A percentile compares a stretch with the other conserved stretches of the same genome.
phyloP scores from a whole-genome alignment of 1,140 invertebrate species.

The Anoplolepis gracilipes region DNA sequence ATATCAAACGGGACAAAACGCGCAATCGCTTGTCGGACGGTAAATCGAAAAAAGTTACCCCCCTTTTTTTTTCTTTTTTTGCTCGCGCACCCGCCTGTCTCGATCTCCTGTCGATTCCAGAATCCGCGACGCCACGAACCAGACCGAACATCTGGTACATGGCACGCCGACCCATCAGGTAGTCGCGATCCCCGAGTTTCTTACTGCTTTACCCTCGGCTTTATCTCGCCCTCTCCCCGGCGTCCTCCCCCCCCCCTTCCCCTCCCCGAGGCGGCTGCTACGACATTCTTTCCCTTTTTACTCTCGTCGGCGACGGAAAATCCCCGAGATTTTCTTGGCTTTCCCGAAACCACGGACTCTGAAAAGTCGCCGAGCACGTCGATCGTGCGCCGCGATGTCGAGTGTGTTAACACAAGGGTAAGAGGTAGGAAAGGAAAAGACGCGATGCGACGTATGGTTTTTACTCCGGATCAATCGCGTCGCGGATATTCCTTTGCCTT shows the following conservation, averaged over 20 bases:
- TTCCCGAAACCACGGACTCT: constrained; percentile 65
- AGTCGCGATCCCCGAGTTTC: constrained; percentile 69
- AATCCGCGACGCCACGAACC: constrained; percentile 63
- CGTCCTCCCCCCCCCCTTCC: not conserved
- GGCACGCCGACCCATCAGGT: constrained; percentile 61
- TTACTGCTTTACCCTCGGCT: constrained; percentile 60
- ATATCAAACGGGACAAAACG: constrained; percentile 19
- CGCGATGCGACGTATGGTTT: constrained; percentile 10
- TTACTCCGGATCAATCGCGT: constrained; percentile 30
- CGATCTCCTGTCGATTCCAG: constrained; percentile 66
- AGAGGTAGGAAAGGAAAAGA: not conserved
- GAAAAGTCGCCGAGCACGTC: constrained; percentile 61
- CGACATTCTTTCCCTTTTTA: constrained; percentile 72
- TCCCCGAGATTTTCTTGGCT: constrained; percentile 71
- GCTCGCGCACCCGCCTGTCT: not conserved
- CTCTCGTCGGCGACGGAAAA: constrained; percentile 61
- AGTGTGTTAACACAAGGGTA: constrained; percentile 51
- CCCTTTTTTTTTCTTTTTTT: no score
- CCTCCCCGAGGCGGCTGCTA: not conserved
- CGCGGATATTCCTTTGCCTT: not conserved
- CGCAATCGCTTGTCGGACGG: constrained; percentile 24
- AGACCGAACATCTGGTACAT: constrained; percentile 71
- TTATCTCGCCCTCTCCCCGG: no score
- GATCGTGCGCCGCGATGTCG: constrained; percentile 47
- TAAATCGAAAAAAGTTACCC: constrained; percentile 70